Base-by-base conservation (phyloP, 2,113 vertebrate species). In the Epinephelus lanceolatus region DNA sequence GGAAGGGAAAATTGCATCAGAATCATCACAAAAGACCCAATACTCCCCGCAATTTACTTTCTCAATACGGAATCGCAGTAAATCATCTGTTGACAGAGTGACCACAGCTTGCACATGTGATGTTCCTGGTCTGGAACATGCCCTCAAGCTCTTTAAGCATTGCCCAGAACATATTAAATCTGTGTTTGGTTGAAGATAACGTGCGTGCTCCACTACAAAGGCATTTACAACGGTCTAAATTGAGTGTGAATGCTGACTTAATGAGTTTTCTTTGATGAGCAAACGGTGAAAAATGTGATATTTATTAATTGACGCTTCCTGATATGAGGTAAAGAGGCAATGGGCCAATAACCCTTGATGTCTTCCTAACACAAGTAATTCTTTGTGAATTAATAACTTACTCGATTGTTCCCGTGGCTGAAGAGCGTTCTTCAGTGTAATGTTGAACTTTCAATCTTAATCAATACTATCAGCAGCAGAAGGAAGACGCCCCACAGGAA, bases 31-130 rank as follows among this genome's bases (percentile, higher is more conserved):
- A 90, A 89, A 83, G 90, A 90, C 82, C 56, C 75, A 80, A 68
- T 81, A 75, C 66, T 60, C 49, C 71, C 67, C 9, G 23, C 85
- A 87, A 92, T 92, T 92, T 91, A 79, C 86, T 72, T 81, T 79
- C 65, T 4, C 90, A 89, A 89, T 37, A 37, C 33, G 76, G 78
- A 89, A 88, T 88, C 87, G 84, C 81, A 87, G 80, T 72, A 86
- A 91, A 91, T 92, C 80, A 91, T 82, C 85, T 87, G 84, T 91
- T 90, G 88, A 85, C 78, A 83, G 25, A 74, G 49, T 91, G 84
- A 89, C 84, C 84, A 40, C 84, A 82, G 88, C 91, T 68, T 12
- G 11, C 17, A 40, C n/a, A 21, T 72, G 18, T 49, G 67, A 88
- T 40, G 53, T 66, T 77, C 74, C 27, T 10, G 4, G 78, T 27